phyloP scores from a whole-genome alignment of 2,888 invertebrate genomes.

The Lottia scabra region DNA sequence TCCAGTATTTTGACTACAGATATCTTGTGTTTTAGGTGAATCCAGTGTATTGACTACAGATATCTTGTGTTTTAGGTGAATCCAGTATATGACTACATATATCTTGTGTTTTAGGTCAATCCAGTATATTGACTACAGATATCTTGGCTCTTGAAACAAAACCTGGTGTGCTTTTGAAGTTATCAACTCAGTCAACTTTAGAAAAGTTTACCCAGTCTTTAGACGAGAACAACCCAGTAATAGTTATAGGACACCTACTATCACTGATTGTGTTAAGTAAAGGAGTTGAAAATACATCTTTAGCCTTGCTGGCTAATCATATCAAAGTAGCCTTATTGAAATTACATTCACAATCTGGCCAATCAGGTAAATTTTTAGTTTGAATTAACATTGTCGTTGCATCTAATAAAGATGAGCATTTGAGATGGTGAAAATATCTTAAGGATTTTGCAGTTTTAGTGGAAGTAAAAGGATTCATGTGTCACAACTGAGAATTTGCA shows the following conservation, averaged over 20 bases:
- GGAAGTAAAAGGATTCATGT: too few species aligned
- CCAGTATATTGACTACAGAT: constrained; percentile 49
- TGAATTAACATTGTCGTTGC: too few species aligned
- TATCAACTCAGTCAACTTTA: constrained; percentile 52
- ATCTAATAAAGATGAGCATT: too few species aligned
- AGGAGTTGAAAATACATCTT: constrained; percentile 56
- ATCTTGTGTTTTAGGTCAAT: constrained; percentile 42
- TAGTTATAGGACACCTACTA: constrained; percentile 60
- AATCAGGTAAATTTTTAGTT: too few species aligned
- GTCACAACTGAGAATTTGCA: too few species aligned
- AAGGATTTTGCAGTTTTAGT: too few species aligned
- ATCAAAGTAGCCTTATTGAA: constrained; percentile 56
- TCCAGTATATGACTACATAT: constrained; percentile 35
- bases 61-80: too few species aligned
- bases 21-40: too few species aligned
- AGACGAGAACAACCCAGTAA: constrained; percentile 36
- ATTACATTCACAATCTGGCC: constrained; percentile 41
- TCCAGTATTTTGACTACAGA: too few species aligned
- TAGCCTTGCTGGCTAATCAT: constrained; percentile 61
- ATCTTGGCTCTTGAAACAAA: constrained; percentile 59
- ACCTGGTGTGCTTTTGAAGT: constrained; percentile 56
- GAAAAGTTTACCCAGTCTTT: constrained; percentile 50
- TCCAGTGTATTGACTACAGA: too few species aligned
- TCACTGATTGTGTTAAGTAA: constrained; percentile 60
- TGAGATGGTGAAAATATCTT: too few species aligned